Evolutionary conservation across 2,888 invertebrate genomes (phyloP).

Genomic region (Caenorhabditis sp.): DNA sequence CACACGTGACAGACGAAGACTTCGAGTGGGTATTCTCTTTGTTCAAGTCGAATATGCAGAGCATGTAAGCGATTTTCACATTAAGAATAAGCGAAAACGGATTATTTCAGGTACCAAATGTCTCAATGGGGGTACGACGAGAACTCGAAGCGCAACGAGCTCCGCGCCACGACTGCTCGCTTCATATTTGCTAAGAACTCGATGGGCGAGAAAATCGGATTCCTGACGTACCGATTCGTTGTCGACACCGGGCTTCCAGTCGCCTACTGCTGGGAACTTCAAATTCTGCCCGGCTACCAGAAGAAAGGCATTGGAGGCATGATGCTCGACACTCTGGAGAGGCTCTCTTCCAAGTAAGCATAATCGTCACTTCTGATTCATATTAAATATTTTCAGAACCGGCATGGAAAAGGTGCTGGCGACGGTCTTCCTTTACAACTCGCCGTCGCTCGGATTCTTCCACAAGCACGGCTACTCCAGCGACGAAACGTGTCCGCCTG

Average conservation of each 20-base stretch:
- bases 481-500: slow-evolving; percentile 66
- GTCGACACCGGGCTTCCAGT: slow-evolving; percentile 85
- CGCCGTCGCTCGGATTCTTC: slow-evolving; percentile 72
- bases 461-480: slow-evolving; percentile 69
- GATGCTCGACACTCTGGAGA: slow-evolving; percentile 87
- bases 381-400: slow-evolving; percentile 51
- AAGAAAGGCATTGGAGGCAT: slow-evolving; percentile 89
- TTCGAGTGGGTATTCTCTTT: slow-evolving; percentile 71
- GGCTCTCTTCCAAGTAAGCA: slow-evolving; percentile 83
- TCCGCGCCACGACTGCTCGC: slow-evolving; percentile 80
- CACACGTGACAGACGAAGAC: slow-evolving; percentile 66
- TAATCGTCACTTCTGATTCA: not conserved
- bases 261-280: slow-evolving; percentile 87
- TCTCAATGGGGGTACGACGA: slow-evolving; percentile 83
- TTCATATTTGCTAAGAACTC: slow-evolving; percentile 68
- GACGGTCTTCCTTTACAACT: slow-evolving; percentile 75
- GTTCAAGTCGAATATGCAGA: slow-evolving; percentile 73
- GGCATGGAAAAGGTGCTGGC: slow-evolving; percentile 74
- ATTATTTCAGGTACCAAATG: slow-evolving; percentile 82
- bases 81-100: not conserved
- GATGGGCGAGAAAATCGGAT: slow-evolving; percentile 83
- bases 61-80: slow-evolving; percentile 64
- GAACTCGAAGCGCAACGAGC: slow-evolving; percentile 80
- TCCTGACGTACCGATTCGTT: slow-evolving; percentile 89
- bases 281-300: slow-evolving; percentile 85